Conservation (phyloP, 2,888 invertebrate species). For the Linnaemya vulpina region DNA sequence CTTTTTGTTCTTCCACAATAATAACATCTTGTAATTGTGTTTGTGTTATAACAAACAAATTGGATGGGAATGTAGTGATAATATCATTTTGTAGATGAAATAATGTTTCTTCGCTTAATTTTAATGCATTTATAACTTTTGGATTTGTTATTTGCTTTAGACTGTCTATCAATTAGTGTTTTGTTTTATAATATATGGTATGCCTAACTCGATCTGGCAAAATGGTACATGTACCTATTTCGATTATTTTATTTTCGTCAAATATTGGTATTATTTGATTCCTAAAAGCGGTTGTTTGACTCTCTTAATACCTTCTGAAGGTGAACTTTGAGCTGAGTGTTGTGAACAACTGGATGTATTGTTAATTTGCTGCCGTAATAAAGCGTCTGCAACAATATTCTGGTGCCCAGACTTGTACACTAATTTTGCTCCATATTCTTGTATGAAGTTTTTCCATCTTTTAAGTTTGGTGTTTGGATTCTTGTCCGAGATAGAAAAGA, state of each 20-base stretch:
- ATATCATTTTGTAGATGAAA: no score
- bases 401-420: not conserved
- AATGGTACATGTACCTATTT: no score
- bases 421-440: not conserved
- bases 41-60: no score
- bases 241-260: constrained; percentile 16
- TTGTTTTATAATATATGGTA: not conserved
- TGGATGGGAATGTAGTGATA: no score
- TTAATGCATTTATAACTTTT: no score
- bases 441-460: not conserved
- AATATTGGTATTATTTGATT: constrained; percentile 6
- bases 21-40: no score
- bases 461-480: no score
- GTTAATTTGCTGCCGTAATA: not conserved
- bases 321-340: constrained; percentile 4
- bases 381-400: constrained; percentile 13
- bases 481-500: no score
- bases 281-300: not conserved
- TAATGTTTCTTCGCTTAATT: no score
- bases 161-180: not conserved
- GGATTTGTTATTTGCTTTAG: no score
- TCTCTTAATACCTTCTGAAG: constrained; percentile 1
- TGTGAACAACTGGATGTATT: constrained; percentile 3
- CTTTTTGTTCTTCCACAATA: no score
- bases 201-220: not conserved